Base-by-base conservation (phyloP, 2,113 vertebrate species). In the Lamprologus sp. region DNA sequence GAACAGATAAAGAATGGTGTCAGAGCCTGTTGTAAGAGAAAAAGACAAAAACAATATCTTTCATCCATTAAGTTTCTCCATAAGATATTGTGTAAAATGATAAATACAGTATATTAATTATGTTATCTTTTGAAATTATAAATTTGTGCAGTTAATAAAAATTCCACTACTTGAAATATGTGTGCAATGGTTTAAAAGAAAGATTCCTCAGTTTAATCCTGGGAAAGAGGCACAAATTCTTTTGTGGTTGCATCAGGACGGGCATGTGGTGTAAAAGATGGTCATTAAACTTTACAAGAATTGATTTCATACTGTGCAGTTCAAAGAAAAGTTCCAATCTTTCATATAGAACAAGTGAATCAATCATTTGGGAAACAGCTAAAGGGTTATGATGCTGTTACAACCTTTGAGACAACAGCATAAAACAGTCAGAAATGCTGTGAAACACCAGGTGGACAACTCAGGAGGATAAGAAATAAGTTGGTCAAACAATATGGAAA, bases 1-100 rank as follows among this genome's bases (percentile, higher is more conserved):
- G 85, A 98, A 98, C 97, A 99, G 45, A 98, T 98, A 42, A 99
- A 96, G 93, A 99, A 98, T 89, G 99, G 98, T 21, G 98, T 98
- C 53, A 99, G 97, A 87, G 97, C 97, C 98, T 99, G 19, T 40
- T 28, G 37, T 7, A 15, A 45, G 8, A 26, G 21, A 83, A 1
- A 77, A 55, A 81, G 8, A 58, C n/a, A 75, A 63, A 77, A 63
- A 1, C 42, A 49, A 26, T 73, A 0, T 73, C 5, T 21, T 53
- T 23, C 11, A 63, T 11, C n/a, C 70, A 15, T 56, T 23, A 81
- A 2, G 2, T 33, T 54, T 55, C 47, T 51, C 21, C 37, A 73
- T 15, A 26, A 45, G 0, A 73, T 26, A 73, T 10, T 26, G n/a
- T 45, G 37, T 45, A 23, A 73, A 45, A 73, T 7, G 14, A 73